phyloP scores from a whole-genome alignment of 2,797 vertebrate species.

The Caiman crocodilus region DNA sequence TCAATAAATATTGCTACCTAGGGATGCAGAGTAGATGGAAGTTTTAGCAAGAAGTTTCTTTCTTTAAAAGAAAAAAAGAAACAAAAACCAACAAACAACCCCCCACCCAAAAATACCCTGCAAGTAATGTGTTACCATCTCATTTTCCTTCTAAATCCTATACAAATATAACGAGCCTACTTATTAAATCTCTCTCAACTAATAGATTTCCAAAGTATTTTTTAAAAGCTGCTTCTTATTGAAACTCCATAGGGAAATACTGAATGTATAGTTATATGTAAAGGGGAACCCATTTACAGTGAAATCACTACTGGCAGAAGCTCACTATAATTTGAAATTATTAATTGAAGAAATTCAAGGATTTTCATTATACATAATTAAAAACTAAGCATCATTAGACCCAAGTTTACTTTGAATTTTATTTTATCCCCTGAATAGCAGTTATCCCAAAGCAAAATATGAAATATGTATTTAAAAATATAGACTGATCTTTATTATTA shows the following conservation, averaged over 20 bases:
- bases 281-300: not conserved
- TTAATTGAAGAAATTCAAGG: not conserved
- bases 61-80: not conserved
- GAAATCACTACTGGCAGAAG: not conserved
- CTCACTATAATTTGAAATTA: not conserved
- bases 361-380: not conserved
- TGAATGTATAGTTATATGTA: slow-evolving; percentile 18
- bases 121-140: slow-evolving; percentile 8
- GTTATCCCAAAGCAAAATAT: not conserved
- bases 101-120: no score
- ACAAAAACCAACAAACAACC: no score
- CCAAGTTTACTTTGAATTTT: not conserved
- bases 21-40: not conserved
- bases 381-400: not conserved
- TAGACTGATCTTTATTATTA: not conserved
- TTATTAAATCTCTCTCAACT: slow-evolving; percentile 51
- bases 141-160: slow-evolving; percentile 43
- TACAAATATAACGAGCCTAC: slow-evolving; percentile 43
- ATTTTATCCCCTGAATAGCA: not conserved
- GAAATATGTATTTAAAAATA: not conserved
- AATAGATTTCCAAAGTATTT: slow-evolving; percentile 20
- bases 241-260: not conserved
- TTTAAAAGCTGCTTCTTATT: not conserved
- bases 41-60: not conserved
- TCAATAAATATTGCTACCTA: slow-evolving; percentile 31